These are phyloP conservation scores for Rhabdophis nuchalis DNA, from an alignment of 2,797 vertebrate genomes.

Conservation along the genomic window DNA sequence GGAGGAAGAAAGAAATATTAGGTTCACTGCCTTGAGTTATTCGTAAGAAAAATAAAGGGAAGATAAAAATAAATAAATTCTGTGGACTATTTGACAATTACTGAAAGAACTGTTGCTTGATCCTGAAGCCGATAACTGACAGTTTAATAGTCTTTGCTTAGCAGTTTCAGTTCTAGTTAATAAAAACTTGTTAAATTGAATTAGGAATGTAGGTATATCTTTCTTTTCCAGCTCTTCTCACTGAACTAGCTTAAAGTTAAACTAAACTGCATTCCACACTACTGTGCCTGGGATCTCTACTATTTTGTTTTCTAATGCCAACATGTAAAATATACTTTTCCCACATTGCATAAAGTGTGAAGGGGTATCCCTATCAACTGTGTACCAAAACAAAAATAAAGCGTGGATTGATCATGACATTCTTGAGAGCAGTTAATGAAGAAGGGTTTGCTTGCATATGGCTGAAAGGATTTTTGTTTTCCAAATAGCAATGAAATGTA, in stretches of 20 bases:
- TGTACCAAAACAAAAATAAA: neutral
- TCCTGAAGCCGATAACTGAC: neutral
- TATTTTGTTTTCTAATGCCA: neutral
- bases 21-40: neutral
- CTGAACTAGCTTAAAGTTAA: neutral
- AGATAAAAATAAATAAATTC: neutral
- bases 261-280: neutral
- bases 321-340: neutral
- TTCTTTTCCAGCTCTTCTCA: neutral
- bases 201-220: neutral
- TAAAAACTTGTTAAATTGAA: neutral
- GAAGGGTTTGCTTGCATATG: neutral
- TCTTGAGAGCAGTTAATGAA: neutral
- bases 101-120: neutral
- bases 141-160: neutral
- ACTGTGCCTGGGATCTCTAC: neutral
- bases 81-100: neutral
- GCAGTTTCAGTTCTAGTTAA: neutral
- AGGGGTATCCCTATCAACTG: neutral
- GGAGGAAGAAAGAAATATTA: neutral
- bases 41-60: neutral
- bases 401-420: conserved; percentile 31
- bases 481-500: neutral
- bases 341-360: neutral
- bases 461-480: neutral